phyloP scores from a whole-genome alignment of 2,888 invertebrate genomes.

The Luffia ferchaultella region DNA sequence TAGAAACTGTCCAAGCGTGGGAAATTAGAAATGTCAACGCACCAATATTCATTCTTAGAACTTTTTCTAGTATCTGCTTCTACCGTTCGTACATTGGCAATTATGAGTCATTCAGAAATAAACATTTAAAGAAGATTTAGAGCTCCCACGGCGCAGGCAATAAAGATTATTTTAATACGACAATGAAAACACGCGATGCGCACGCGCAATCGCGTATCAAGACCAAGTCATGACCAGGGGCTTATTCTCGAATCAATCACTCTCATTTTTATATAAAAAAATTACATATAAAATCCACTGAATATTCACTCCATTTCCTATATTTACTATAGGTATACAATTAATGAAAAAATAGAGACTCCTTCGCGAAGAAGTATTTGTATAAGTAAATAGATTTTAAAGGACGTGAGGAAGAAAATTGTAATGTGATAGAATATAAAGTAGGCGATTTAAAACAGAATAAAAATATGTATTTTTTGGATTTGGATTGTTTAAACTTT shows the following conservation, averaged over 20 bases:
- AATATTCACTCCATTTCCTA: conserved; percentile 25
- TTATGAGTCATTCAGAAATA: conserved; percentile 3
- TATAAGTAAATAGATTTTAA: no score
- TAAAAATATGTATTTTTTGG: no score
- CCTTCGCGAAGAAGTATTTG: no score
- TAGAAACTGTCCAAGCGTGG: no score
- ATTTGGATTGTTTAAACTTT: no score
- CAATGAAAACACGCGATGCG: conserved; percentile 28
- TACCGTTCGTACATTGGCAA: not conserved
- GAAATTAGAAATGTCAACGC: not conserved
- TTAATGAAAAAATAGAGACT: no score
- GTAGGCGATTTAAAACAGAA: no score
- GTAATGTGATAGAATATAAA: no score
- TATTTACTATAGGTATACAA: no score
- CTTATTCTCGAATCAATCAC: not conserved
- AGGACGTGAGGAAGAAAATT: no score
- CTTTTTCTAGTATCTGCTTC: not conserved
- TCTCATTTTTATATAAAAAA: not conserved
- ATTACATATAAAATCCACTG: conserved; percentile 4
- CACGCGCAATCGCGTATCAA: not conserved
- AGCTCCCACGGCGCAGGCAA: conserved; percentile 46
- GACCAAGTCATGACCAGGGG: not conserved
- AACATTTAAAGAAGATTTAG: conserved; percentile 24
- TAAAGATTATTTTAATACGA: conserved; percentile 57
- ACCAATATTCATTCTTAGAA: not conserved